phyloP scores from a whole-genome alignment of 2,888 invertebrate genomes.

The Nomada goodeniana region DNA sequence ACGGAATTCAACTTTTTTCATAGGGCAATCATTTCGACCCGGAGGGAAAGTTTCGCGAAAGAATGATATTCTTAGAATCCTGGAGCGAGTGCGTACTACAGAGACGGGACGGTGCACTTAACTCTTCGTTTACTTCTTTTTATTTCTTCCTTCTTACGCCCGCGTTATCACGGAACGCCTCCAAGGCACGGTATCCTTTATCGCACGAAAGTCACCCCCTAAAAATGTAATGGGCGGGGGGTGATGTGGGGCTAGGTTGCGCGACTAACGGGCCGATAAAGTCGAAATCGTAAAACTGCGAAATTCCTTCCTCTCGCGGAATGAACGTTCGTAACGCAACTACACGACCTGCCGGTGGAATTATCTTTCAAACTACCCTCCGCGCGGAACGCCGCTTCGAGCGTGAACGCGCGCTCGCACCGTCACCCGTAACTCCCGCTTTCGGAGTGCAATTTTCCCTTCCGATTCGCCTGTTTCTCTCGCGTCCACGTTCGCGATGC shows the following conservation, averaged over 20 bases:
- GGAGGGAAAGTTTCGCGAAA: no score
- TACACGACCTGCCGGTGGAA: slow-evolving; percentile 29
- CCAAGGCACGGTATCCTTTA: slow-evolving; percentile 34
- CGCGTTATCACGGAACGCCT: slow-evolving; percentile 5
- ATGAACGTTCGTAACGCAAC: slow-evolving; percentile 33
- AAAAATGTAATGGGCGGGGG: slow-evolving; percentile 35
- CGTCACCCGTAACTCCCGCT: slow-evolving; percentile 11
- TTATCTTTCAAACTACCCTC: slow-evolving; percentile 49
- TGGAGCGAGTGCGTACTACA: no score
- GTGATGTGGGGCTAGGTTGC: slow-evolving; percentile 14
- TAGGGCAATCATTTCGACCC: no score
- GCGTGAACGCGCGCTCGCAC: neutral
- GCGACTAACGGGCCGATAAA: slow-evolving; percentile 39
- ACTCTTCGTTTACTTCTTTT: neutral
- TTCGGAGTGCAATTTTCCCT: slow-evolving; percentile 28
- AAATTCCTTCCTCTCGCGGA: slow-evolving; percentile 38
- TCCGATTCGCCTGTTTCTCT: slow-evolving; percentile 13
- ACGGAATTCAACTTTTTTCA: no score
- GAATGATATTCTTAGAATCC: no score
- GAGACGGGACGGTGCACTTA: neutral
- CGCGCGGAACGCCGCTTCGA: slow-evolving; percentile 37
- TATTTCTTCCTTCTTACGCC: neutral
- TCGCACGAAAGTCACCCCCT: slow-evolving; percentile 28
- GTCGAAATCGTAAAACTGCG: slow-evolving; percentile 57
- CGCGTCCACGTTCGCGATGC: slow-evolving; percentile 21